Percentiles rank a stretch among this genome's conserved stretches.
Conservation (phyloP, 2,888 invertebrate species). For the Gisinianus flammeolus region DNA sequence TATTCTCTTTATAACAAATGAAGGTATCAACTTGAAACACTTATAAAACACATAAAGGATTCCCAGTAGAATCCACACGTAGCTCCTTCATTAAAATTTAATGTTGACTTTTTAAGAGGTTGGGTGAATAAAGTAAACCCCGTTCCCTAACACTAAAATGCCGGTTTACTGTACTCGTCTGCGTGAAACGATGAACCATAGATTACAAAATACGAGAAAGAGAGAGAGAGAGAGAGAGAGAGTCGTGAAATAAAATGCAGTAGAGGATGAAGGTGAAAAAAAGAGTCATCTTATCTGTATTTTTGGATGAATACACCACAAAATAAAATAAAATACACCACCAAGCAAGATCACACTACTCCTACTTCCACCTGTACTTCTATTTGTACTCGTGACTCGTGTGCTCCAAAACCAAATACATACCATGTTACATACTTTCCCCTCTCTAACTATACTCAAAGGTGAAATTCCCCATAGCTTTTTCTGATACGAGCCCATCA, state of each 20-base stretch:
- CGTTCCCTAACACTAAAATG: not conserved
- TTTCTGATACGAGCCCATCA: constrained; percentile 1
- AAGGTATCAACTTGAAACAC: not conserved
- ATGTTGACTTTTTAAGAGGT: constrained; percentile 22
- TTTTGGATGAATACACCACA: not conserved
- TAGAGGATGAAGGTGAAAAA: constrained; percentile 14
- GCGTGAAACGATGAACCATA: too few relatives aligned
- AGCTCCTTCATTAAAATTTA: constrained; percentile 18
- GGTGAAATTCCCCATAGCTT: constrained; percentile 5
- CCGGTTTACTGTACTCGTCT: too few relatives aligned
- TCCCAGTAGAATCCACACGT: not conserved
- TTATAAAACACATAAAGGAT: not conserved
- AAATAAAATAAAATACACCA: not conserved
- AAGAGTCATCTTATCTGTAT: too few relatives aligned
- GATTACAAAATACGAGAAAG: too few relatives aligned
- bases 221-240: not conserved
- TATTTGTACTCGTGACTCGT: too few relatives aligned
- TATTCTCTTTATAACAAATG: not conserved
- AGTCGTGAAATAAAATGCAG: constrained; percentile 19
- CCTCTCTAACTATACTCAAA: not conserved
- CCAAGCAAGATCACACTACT: constrained; percentile 7
- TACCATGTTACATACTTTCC: not conserved
- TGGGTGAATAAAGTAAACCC: not conserved
- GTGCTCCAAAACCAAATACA: not conserved
- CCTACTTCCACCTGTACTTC: too few relatives aligned